A percentile compares a stretch with the other conserved stretches of the same genome.
These are phyloP conservation scores for Clunio marinus DNA, from an alignment of 2,888 invertebrate genomes.

Conservation along the genomic window DNA sequence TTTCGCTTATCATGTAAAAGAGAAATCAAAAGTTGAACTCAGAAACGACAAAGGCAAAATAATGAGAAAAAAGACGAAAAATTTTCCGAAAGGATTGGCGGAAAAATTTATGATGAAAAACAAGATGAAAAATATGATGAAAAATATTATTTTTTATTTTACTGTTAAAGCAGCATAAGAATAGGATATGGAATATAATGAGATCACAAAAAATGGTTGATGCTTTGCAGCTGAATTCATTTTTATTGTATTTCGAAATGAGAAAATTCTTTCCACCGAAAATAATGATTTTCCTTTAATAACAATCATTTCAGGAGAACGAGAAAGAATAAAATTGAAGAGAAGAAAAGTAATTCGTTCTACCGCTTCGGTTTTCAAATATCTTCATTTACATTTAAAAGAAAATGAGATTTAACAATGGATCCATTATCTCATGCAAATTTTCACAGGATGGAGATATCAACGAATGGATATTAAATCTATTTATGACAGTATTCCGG, in stretches of 20 bases:
- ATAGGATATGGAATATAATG: neutral
- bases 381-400: constrained; percentile 15
- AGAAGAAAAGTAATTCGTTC: neutral
- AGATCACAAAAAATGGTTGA: constrained; percentile 24
- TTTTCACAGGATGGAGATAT: constrained; percentile 3
- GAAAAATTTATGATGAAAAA: constrained; percentile 14
- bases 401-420: constrained; percentile 17
- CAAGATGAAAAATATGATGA: neutral
- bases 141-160: neutral
- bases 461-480: constrained; percentile 5
- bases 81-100: neutral
- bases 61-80: neutral
- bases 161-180: neutral
- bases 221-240: constrained; percentile 16
- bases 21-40: neutral
- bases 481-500: neutral
- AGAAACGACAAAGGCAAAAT: too few species aligned
- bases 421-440: constrained; percentile 23
- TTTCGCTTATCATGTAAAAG: constrained; percentile 11
- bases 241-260: constrained; percentile 17
- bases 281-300: neutral
- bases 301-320: too few species aligned
- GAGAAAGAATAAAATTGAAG: constrained; percentile 2
- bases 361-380: neutral
- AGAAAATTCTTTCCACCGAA: neutral